Base-by-base conservation (phyloP, 2,797 vertebrate species). In the Loris lydekkerianus region DNA sequence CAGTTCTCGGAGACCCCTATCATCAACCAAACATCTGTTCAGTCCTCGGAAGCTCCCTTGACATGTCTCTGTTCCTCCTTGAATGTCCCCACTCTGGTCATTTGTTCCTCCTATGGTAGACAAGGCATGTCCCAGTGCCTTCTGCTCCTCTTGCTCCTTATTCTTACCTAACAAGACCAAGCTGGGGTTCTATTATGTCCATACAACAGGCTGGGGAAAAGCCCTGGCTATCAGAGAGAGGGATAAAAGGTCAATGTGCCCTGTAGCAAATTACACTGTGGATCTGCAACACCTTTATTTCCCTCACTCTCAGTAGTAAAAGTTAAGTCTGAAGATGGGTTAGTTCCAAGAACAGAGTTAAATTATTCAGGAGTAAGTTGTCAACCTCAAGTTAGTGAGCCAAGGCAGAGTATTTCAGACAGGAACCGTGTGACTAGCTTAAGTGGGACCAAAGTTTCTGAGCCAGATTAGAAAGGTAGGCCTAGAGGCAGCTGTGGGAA, bases 321-420 rank as follows among this genome's bases (percentile, higher is more conserved):
- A 88, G 60, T 83, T 61, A 90, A 60, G 49, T 83, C 77, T 86
- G 63, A 86, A 75, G 61, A 77, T 49, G 60, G 60, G 25, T n/a
- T n/a, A 40, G 10, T 80, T 94, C 29, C 8, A 65, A 96, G 89
- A 94, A 80, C 73, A 40, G 58, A 87, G 65, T 69, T 91, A 37
- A 94, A 85, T 94, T 80, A 75, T 93, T 94, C 20, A 91, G 31
- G 34, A 80, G 37, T 78, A 90, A 73, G 14, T 56, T 46, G 65
- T 84, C 43, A 93, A 73, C 65, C 49, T 93, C 34, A 40, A 91
- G 67, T 75, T 34, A 80, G 31, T 29, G 11, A 89, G 53, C 76
- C 31, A 31, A 86, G 11, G 80, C 69, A 77, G 46, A 82, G 8
- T 37, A 86, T 78, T 93, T 90, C 81, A 89, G 65, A 65, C 82